Evolutionary conservation across 1,140 invertebrate species (phyloP), one percentile per base, ranked within the genome.

Genomic region (Ceratoteleas bidentatus): DNA sequence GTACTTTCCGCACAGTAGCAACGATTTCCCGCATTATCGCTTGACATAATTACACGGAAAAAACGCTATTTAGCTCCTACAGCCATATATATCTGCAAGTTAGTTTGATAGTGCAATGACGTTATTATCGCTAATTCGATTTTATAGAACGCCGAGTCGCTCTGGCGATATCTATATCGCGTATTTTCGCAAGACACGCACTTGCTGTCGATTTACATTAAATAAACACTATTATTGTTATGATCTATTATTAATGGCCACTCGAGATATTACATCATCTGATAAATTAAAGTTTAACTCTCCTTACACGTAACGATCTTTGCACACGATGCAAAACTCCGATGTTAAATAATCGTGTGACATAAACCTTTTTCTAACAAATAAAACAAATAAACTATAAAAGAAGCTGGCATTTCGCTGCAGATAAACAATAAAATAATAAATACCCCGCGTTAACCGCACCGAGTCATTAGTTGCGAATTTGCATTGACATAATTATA

Each of bases 31-130:
- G 53, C 10, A 4, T 66, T 66, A 66, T 60, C 61, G 15, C 54
- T 66, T 53, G 62, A 47, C 72, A 75, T 75, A 75, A 60, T 75
- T 75, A 43, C 38, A 53, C n/a, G 16, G 8, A 49, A 64, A 74
- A 74, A 65, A 57, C 7, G 6, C 11, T 56, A 34, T 60, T 66
- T 36, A 33, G 43, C 45, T 66, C 50, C 54, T 34, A 40, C 32
- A 33, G 52, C 53, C 14, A 4, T 36, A 43, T 16, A 38, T 64
- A 62, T 38, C 43, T 13, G 32, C 33, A 16, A 62, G 16, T 47
- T 14, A 54, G 34, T 60, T 60, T 53, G 66, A 70, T 70, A 70
- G 57, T 68, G 65, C 56, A 45, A 49, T 49, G 43, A 58, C 45
- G 56, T 57, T 68, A 38, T 60, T 58, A 58, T 58, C 38, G 34